A percentile compares a stretch with the other conserved stretches of the same genome.
Conservation (phyloP, 2,797 vertebrate genomes). For the Discoglossus pictus region DNA sequence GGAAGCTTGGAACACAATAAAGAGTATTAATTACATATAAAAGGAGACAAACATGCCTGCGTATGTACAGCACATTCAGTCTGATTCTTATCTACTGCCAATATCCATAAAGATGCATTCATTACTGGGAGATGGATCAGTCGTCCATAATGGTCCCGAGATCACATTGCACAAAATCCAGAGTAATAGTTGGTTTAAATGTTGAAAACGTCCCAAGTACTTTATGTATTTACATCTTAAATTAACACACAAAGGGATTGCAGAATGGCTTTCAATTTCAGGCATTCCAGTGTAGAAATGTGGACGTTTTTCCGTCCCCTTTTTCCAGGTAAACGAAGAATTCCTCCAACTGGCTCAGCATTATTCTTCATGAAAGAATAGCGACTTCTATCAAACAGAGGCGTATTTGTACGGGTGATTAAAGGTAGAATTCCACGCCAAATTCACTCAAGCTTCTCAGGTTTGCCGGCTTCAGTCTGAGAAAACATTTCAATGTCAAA, state of each 20-base stretch:
- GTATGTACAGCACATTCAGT: slow-evolving; percentile 20
- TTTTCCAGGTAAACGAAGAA: slow-evolving; percentile 46
- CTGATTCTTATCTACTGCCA: too few species aligned
- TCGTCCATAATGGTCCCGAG: neutral
- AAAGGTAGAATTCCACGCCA: slow-evolving; percentile 51
- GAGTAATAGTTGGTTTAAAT: slow-evolving; percentile 18
- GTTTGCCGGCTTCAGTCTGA: slow-evolving; percentile 55
- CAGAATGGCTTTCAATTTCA: slow-evolving; percentile 59
- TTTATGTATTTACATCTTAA: slow-evolving; percentile 63
- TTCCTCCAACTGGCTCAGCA: slow-evolving; percentile 40
- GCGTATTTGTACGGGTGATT: slow-evolving; percentile 54
- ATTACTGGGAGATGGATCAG: too few species aligned
- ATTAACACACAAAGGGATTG: slow-evolving; percentile 31
- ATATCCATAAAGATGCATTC: neutral
- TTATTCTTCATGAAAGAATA: slow-evolving; percentile 53
- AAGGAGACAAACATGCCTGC: slow-evolving; percentile 63
- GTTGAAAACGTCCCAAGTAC: slow-evolving; percentile 17
- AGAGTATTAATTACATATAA: slow-evolving; percentile 56
- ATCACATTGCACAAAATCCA: slow-evolving; percentile 18
- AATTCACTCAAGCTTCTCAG: slow-evolving; percentile 57
- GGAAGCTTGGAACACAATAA: neutral
- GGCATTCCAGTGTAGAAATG: slow-evolving; percentile 54
- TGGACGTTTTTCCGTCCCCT: slow-evolving; percentile 38
- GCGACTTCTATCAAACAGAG: slow-evolving; percentile 58
- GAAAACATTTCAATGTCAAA: slow-evolving; percentile 52